Conservation (phyloP, 2,888 invertebrate species). For the Trissolcus brochymenae region DNA sequence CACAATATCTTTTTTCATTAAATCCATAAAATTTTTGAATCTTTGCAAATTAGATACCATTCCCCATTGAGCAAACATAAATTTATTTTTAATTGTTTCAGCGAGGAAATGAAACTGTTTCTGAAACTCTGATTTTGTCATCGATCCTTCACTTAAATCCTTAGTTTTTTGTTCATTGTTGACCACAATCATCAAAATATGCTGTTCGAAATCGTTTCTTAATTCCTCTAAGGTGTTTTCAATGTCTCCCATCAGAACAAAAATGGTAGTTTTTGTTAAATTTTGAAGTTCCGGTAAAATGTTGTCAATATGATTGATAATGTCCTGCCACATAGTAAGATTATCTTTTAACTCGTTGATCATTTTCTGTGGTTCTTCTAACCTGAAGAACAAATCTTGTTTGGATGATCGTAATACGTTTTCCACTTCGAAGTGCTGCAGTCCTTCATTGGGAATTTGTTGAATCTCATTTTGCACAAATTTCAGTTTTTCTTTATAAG, state of each 20-base stretch:
- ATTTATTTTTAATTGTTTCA: no score
- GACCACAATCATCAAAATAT: no score
- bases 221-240: no score
- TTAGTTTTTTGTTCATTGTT: no score
- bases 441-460: background rate
- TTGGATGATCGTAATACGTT: background rate
- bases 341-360: background rate
- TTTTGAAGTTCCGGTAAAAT: background rate
- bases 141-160: no score
- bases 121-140: no score
- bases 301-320: background rate
- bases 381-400: background rate
- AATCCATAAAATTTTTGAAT: background rate
- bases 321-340: background rate
- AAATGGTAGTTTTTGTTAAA: background rate
- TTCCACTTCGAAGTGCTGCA: background rate
- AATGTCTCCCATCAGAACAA: no score
- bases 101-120: no score
- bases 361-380: background rate
- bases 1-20: background rate
- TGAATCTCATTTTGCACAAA: background rate
- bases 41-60: no score
- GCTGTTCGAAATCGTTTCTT: no score
- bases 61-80: no score
- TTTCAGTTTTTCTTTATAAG: background rate